Evolutionary conservation across 2,113 vertebrate species (phyloP).

Genomic region (Centropus bengalensis): DNA sequence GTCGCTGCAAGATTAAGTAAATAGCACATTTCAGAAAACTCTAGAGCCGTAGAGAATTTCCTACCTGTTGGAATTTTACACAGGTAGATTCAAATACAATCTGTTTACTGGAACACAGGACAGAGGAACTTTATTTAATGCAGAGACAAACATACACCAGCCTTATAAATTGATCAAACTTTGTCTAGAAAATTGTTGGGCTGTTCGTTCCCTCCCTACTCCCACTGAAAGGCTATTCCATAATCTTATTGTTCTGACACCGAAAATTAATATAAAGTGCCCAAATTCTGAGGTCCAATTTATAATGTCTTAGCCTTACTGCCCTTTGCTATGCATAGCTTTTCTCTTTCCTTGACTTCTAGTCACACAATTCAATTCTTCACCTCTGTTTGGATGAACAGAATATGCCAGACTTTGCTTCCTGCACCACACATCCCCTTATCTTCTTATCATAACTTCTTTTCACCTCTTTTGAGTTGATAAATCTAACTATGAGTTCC

Average conservation of each 20-base stretch:
- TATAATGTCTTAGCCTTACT: background rate
- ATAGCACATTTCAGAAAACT: background rate
- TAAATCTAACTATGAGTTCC: background rate
- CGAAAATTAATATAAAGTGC: background rate
- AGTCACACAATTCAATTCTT: background rate
- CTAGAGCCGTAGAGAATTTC: background rate
- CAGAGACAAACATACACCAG: background rate
- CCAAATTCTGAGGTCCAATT: background rate
- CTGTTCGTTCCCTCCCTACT: background rate
- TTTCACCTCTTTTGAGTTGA: background rate
- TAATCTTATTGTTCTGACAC: background rate
- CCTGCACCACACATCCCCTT: background rate
- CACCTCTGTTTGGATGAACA: background rate
- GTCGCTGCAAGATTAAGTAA: slow-evolving; percentile 75
- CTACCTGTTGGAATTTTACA: background rate
- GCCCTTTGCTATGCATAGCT: background rate
- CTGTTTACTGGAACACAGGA: background rate
- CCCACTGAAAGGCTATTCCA: background rate
- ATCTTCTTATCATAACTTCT: background rate
- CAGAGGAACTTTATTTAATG: background rate
- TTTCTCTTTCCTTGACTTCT: background rate
- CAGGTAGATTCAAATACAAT: background rate
- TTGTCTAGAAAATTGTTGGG: background rate
- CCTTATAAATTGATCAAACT: background rate
- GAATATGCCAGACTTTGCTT: background rate